Evolutionary conservation across 2,113 vertebrate species (phyloP).

Genomic region (Antigone vipio): DNA sequence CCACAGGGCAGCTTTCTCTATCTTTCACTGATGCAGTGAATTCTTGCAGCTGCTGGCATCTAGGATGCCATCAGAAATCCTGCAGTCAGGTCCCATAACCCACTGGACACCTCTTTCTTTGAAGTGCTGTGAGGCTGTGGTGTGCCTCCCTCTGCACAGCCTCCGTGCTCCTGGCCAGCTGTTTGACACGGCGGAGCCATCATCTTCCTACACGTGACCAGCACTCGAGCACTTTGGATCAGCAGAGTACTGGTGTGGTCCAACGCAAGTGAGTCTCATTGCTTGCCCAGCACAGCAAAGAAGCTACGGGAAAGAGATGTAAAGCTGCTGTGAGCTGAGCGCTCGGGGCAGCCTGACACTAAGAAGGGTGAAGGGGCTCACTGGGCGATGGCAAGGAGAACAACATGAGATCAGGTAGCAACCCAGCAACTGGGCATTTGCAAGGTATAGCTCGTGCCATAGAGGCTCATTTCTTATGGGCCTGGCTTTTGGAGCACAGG

Average conservation of each 20-base stretch:
- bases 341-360: not conserved
- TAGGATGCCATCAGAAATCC: not conserved
- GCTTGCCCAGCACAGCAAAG: not conserved
- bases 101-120: not conserved
- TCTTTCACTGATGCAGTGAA: not conserved
- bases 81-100: not conserved
- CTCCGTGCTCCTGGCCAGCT: not conserved
- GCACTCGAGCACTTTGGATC: too few species aligned
- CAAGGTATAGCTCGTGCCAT: not conserved
- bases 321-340: not conserved
- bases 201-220: not conserved
- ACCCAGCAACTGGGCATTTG: too few species aligned
- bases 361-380: not conserved
- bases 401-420: not conserved
- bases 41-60: not conserved
- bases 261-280: accelerated
- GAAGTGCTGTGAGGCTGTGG: not conserved
- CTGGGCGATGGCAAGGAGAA: not conserved
- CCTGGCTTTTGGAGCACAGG: not conserved
- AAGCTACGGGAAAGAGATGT: not conserved
- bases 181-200: not conserved
- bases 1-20: not conserved
- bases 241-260: not conserved
- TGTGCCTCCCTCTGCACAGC: not conserved
- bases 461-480: not conserved